phyloP scores from a whole-genome alignment of 2,888 invertebrate genomes.

The Dione juno region DNA sequence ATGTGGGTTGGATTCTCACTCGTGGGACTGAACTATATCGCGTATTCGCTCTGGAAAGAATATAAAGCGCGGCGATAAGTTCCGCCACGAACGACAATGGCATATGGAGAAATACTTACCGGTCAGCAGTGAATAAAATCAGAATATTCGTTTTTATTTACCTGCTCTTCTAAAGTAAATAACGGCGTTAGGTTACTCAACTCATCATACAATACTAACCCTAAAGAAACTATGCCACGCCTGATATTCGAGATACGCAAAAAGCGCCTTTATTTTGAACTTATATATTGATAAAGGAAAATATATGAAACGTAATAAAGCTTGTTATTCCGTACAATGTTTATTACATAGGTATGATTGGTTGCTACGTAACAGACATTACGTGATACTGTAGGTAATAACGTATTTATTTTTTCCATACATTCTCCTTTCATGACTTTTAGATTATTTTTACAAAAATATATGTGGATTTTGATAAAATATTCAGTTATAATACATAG shows the following conservation, averaged over 20 bases:
- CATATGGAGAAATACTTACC: not conserved
- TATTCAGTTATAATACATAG: too few species aligned
- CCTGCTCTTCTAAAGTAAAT: too few species aligned
- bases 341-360: not conserved
- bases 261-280: not conserved
- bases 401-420: not conserved
- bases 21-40: not conserved
- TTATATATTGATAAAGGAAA: not conserved
- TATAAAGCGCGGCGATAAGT: not conserved
- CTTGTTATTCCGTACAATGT: conserved; percentile 4
- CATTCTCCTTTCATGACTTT: not conserved
- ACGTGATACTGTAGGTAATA: not conserved
- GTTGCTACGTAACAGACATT: not conserved
- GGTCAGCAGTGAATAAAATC: not conserved
- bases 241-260: not conserved
- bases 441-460: not conserved
- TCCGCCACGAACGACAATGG: not conserved
- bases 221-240: not conserved
- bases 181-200: too few species aligned
- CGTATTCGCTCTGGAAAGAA: not conserved
- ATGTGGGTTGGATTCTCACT: too few species aligned
- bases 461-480: not conserved
- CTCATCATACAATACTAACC: not conserved
- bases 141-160: not conserved
- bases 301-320: conserved; percentile 1